Conservation (phyloP, 1,140 invertebrate genomes). For the Maniola jurtina region DNA sequence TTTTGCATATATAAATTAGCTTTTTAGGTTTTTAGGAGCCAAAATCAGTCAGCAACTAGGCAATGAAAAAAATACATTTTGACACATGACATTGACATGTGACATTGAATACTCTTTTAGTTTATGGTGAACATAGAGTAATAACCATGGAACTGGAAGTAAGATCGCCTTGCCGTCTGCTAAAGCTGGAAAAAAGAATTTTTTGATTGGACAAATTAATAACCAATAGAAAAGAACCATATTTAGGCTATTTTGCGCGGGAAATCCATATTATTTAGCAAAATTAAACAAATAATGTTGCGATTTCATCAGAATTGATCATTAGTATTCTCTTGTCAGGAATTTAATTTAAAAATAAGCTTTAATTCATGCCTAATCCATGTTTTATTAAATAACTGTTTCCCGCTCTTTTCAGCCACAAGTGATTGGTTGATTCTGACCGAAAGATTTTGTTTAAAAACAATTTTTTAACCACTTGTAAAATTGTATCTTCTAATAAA, state of each 20-base stretch:
- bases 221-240: slow-evolving; percentile 11
- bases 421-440: background rate
- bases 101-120: no score
- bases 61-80: no score
- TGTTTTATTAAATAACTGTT: background rate
- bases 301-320: background rate
- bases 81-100: no score
- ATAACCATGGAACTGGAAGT: no score
- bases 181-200: no score
- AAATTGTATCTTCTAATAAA: background rate
- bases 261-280: slow-evolving; percentile 1
- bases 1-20: no score
- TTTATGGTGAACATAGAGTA: no score
- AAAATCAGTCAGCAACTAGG: no score
- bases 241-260: slow-evolving; percentile 14
- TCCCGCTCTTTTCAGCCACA: background rate
- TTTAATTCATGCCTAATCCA: no score
- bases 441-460: background rate
- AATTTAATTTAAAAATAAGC: background rate
- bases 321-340: background rate
- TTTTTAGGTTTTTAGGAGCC: no score
- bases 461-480: background rate
- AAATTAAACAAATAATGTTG: background rate
- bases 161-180: no score
- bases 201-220: slow-evolving; percentile 15